Base-by-base conservation (phyloP, 2,888 invertebrate species). In the Sesia bembeciformis region DNA sequence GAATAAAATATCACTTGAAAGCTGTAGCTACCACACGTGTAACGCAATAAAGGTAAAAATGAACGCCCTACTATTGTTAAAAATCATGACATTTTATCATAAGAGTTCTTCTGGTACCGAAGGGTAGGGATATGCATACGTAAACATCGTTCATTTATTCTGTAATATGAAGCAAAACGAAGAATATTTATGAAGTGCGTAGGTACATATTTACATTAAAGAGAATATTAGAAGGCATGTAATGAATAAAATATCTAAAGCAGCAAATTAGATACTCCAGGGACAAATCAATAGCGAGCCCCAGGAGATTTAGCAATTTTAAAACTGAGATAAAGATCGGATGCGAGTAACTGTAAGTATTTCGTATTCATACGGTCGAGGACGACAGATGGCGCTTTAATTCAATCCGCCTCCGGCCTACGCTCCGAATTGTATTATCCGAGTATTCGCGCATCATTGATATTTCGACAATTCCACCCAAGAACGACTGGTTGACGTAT, bases 361-460 rank as follows among this genome's bases (percentile, higher is more conserved):
- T 87, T 82, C 78, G 85, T 82, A 88, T 88, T 89, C 87, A 86
- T 84, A 87, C 84, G 81, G 78, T 66, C 80, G 79, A 76, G 78
- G 73, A 74, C 82, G 88, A 82, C 89, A 89, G 89, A 89, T 89
- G 89, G 81, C 81, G 76, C 81, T 85, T 84, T 89, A 89, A 88
- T 87, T 81, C 84, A 83, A 88, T 87, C 75, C 76, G 85, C 84
- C 88, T 82, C 81, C 76, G 84, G 87, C 83, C 84, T 84, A 78
- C 79, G 83, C 79, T 79, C 72, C 80, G 87, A 90, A 90, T 89
- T 85, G 76, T 77, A 85, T 89, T 90, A 90, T 75, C 74, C 73
- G 76, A 81, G 82, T 79, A 83, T 87, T 87, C 90, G 83, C 85
- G 87, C 87, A 86, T 89, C 89, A 87, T 85, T 87, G 89, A 88